Evolutionary conservation across 2,113 vertebrate genomes (phyloP), one percentile per base, ranked within the genome.

Genomic region (Puntigrus tetrazona): DNA sequence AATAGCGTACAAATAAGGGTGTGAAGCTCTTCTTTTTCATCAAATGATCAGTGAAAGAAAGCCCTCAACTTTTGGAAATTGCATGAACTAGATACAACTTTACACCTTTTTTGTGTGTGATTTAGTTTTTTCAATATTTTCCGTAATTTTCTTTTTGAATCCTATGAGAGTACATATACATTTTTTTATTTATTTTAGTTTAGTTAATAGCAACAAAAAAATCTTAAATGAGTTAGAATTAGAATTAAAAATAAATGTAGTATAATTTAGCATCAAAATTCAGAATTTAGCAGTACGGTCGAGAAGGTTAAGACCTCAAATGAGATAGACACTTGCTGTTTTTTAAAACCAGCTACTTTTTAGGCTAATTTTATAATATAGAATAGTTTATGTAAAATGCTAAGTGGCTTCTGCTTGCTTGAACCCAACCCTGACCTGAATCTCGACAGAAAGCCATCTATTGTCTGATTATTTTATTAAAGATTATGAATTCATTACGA

Each of bases 381-480:
- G 1, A 11, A 27, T 10, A 11, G 1, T 13, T 63, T 29, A 5
- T 63, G 9, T 11, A 59, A 59, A 25, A 59, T 34, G 43, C 13
- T 2, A 52, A 52, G 29, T 76, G 4, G 72, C 31, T 65, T 86
- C 55, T 29, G 6, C 82, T 87, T 88, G 87, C 89, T 88, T 77
- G 78, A 50, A 72, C 70, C 75, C 18, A 82, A 41, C 38, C 52
- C 61, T 84, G 85, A 83, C 63, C 25, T 85, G 83, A 82, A 88
- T 85, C 47, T 31, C 10, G 22, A 41, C 14, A 63, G 50, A 29
- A 59, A 79, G n/a, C 55, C 27, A 25, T 81, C 27, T 41, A 50
- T 81, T 81, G 20, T 9, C 9, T 31, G n/a, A 16, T 14, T 81
- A 61, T 50, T 80, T 65, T 27, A 43, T 63, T 47, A 20, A 41